Conservation (phyloP, 2,888 invertebrate genomes). For the Andrena fulva region DNA sequence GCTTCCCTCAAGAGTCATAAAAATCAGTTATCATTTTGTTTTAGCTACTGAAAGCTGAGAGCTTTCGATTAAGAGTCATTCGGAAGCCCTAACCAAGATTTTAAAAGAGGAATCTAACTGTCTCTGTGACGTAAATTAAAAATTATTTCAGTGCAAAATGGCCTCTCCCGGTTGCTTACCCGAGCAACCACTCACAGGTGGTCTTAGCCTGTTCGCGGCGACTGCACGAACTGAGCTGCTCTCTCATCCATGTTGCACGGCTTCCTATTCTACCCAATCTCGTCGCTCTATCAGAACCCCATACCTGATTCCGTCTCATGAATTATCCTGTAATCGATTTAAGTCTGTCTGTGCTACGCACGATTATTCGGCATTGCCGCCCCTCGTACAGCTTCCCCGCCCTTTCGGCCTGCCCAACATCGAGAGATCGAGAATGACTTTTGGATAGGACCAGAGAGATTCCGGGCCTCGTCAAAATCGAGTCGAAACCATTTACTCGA, state of each 20-base stretch:
- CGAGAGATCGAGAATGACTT: constrained; percentile 6
- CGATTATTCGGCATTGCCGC: constrained; percentile 61
- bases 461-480: too few species aligned
- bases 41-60: too few species aligned
- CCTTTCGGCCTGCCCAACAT: too few species aligned
- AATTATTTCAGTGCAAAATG: too few species aligned
- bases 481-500: too few species aligned
- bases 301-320: constrained; percentile 69
- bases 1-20: not conserved
- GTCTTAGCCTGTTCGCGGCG: constrained; percentile 32
- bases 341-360: constrained; percentile 66
- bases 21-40: not conserved
- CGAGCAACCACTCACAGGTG: constrained; percentile 52
- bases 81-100: too few species aligned
- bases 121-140: too few species aligned
- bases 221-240: constrained; percentile 28
- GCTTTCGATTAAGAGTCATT: not conserved
- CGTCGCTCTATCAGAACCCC: constrained; percentile 76
- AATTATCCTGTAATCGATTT: constrained; percentile 73
- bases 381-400: not conserved
- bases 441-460: not conserved
- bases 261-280: constrained; percentile 78
- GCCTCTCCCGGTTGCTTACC: constrained; percentile 57
- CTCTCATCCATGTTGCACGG: constrained; percentile 76
- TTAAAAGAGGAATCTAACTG: too few species aligned